Evolutionary conservation across 1,140 invertebrate species (phyloP), one percentile per base, ranked within the genome.

Genomic region (Drosophila lacteicornis): DNA sequence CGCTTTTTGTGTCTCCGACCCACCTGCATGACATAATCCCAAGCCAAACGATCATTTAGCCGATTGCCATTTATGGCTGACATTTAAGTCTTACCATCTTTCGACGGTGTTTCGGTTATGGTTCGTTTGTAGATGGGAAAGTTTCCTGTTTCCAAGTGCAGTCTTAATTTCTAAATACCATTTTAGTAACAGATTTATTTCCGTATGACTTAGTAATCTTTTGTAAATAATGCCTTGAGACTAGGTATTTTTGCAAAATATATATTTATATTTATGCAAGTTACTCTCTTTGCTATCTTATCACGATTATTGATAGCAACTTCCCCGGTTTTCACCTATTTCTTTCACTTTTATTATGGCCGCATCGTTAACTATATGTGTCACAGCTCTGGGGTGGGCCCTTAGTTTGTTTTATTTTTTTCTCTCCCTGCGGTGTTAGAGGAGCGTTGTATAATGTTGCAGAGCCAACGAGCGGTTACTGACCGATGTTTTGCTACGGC

Each of bases 391-490:
- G 51, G 59, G 71, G 77, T 77, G 62, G 62, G 75, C 76, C 66
- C 27, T 4, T 19, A 25, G 22, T 38, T 15, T 30, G 42, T 25
- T 42, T 53, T 22, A 36, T 50, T 30, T 51, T 12, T 17, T 38
- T 7, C 19, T 60, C 19, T 19, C 2, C 47, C 67, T n/a, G 45
- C 46, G 7, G 46, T 12, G 17, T 36, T 51, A 11, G 67, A 53
- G 47, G 33, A 53, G 66, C 78, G 74, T 84, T 84, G 82, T 85
- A 84, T 84, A 84, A 77, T 78, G 82, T 84, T 84, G 77, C 82
- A 74, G 59, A 74, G 63, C 43, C 43, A 19, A n/a, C 63, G 58
- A 84, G 73, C 81, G 81, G 81, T 80, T 84, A 84, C 45, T 84
- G 81, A 84, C 81, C 81, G 77, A 69, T 73, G 65, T 50, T 53